A percentile compares a stretch with the other conserved stretches of the same genome.
These are phyloP conservation scores for Oreochromis grahami DNA, from an alignment of 2,797 vertebrate genomes.

Conservation along the genomic window DNA sequence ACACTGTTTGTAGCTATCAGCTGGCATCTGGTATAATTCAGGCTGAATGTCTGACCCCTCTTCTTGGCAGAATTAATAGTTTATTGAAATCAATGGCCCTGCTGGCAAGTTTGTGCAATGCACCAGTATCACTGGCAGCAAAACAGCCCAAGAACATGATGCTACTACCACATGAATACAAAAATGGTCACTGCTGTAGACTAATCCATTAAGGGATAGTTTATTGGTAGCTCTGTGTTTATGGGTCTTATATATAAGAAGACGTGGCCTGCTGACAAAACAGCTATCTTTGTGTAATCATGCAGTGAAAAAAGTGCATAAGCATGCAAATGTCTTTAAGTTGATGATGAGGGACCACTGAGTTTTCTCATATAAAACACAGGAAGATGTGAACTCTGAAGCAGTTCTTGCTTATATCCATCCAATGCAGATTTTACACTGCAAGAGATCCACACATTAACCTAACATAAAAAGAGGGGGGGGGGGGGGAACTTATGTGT, in stretches of 20 bases:
- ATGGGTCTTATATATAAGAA: not conserved
- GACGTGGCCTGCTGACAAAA: not conserved
- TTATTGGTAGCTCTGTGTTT: not conserved
- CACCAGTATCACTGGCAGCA: not conserved
- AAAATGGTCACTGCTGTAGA: not conserved
- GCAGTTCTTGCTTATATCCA: not conserved
- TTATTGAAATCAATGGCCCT: not conserved
- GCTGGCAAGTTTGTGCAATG: fast-evolving
- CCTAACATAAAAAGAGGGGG: not conserved
- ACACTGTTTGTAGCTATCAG: not conserved
- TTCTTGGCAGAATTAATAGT: not conserved
- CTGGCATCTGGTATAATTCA: not conserved
- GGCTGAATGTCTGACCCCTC: not conserved
- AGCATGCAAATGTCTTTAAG: not conserved
- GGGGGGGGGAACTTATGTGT: not conserved
- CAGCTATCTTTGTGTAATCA: not conserved
- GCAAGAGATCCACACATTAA: not conserved
- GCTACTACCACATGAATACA: not conserved
- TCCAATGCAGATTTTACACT: not conserved
- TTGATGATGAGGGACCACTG: not conserved
- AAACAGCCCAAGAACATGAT: not conserved
- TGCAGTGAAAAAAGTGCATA: not conserved
- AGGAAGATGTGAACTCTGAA: not conserved
- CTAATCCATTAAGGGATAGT: not conserved
- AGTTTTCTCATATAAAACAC: not conserved